Evolutionary conservation across 2,113 vertebrate genomes (phyloP), one percentile per base, ranked within the genome.

Genomic region (Gadus macrocephalus): DNA sequence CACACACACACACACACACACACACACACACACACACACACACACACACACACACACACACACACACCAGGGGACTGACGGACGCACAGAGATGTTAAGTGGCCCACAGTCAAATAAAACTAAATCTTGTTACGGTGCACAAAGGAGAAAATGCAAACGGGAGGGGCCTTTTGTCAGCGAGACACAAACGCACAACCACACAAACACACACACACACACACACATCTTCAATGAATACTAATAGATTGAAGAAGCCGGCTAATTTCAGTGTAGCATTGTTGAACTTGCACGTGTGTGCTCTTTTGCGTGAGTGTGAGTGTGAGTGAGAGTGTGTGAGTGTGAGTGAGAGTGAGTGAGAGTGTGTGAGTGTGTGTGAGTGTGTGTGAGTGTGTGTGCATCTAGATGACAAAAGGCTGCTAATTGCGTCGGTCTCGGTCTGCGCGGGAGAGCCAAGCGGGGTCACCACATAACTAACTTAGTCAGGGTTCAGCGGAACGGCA

Each of bases 381-480:
- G 64, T 49, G 66, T 56, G 20, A 28, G 65, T 56, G 53, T 56
- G 68, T 56, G 49, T 55, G 25, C n/a, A 8, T 78, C 35, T 0
- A 7, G 2, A 73, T 72, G 73, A 82, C 83, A 86, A 83, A 83
- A 82, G 80, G 63, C 0, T 15, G 68, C 70, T 82, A 72, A 74
- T 65, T 81, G 78, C 59, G 71, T 77, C 69, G 76, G 73, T 77
- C 74, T 86, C 74, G 65, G 70, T 85, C 53, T 49, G 16, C 78
- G 53, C 27, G 15, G 80, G 74, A 79, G 86, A 77, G 76, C 77
- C 67, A 81, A 77, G 77, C 81, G 25, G 88, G 83, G 81, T 87
- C 84, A 85, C 61, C 63, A 82, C 75, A 62, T 87, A 88, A 89
- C 88, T 76, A 61, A 73, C 81, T 89, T 89, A 88, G 86, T 84